Evolutionary conservation across 1,140 invertebrate genomes (phyloP), one percentile per base, ranked within the genome.

Genomic region (Drosophila melanica): DNA sequence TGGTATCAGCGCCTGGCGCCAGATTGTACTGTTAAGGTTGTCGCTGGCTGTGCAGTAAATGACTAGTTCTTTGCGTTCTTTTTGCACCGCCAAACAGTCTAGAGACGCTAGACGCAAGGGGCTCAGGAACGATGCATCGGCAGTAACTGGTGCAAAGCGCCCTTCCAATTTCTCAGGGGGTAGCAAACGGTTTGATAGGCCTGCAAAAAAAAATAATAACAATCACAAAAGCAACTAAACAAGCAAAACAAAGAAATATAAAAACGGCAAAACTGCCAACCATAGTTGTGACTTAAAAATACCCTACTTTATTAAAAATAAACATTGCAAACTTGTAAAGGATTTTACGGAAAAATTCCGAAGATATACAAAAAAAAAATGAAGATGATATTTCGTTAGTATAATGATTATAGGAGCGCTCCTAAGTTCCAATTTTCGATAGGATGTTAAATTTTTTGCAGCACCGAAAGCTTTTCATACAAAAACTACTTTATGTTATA

Each of bases 61-160:
- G 35, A 47, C 14, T 8, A 86, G 35, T 23, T 37, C 14, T 39
- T 66, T 20, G 3, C 45, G 16, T 11, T 9, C 27, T 39, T 59
- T 37, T 48, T 69, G 60, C 2, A 59, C 2, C 1, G 64, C 79
- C 27, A 63, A 14, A 30, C 82, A 86, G 27, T 79, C 64, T 5
- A 69, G 47, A 5, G 12, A 35, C 4, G 30, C n/a, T 11, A 67
- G n/a, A 16, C 27, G 41, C n/a, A 89, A 11, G 8, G 33, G 23
- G 11, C 41, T 23, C 6, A n/a, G 2, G 8, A 68, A 60, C 7
- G 53, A 18, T 14, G 33, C 23, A 37, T 60, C 14, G 10, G 27
- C n/a, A 8, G 0, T 33, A 44, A 73, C 16, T 5, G 16, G 16
- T 11, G 39, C 30, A 50, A 72, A 60, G 16, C 16, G 12, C 30